A percentile compares a stretch with the other conserved stretches of the same genome.
Evolutionary conservation across 2,797 vertebrate species (phyloP).

Genomic region (Microchirus variegatus): DNA sequence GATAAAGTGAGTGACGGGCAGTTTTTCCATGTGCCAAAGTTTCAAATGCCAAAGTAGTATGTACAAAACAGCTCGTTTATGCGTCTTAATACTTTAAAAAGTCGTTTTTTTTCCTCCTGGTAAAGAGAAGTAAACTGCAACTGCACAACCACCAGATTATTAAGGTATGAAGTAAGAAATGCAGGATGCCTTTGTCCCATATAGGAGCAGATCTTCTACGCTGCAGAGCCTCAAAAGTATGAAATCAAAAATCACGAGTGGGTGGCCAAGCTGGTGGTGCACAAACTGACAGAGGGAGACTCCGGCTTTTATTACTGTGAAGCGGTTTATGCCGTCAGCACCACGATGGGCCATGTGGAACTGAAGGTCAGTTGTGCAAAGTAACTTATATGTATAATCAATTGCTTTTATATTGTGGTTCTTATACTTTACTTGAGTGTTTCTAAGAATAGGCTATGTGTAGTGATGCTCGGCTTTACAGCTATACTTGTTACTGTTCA

Average conservation of each 20-base stretch:
- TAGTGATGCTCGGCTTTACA: too few species aligned
- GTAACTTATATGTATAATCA: not conserved
- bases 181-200: not conserved
- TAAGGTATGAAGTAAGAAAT: not conserved
- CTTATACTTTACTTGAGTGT: too few species aligned
- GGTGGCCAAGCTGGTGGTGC: conserved; percentile 77
- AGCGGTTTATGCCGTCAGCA: conserved; percentile 77
- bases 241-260: conserved; percentile 27
- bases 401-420: not conserved
- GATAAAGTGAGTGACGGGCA: conserved; percentile 72
- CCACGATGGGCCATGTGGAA: conserved; percentile 50
- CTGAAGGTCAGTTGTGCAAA: conserved; percentile 74
- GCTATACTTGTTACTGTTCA: not conserved
- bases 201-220: conserved; percentile 73
- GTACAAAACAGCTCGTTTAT: too few species aligned
- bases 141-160: not conserved
- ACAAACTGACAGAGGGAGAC: conserved; percentile 77
- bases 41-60: too few species aligned
- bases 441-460: too few species aligned
- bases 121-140: too few species aligned
- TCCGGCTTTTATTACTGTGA: conserved; percentile 82
- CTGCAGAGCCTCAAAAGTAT: conserved; percentile 73
- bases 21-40: too few species aligned
- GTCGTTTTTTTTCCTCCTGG: too few species aligned
- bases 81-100: too few species aligned